These are phyloP conservation scores for Ursus arctos DNA, from an alignment of 2,113 vertebrate species.

Conservation along the genomic window DNA sequence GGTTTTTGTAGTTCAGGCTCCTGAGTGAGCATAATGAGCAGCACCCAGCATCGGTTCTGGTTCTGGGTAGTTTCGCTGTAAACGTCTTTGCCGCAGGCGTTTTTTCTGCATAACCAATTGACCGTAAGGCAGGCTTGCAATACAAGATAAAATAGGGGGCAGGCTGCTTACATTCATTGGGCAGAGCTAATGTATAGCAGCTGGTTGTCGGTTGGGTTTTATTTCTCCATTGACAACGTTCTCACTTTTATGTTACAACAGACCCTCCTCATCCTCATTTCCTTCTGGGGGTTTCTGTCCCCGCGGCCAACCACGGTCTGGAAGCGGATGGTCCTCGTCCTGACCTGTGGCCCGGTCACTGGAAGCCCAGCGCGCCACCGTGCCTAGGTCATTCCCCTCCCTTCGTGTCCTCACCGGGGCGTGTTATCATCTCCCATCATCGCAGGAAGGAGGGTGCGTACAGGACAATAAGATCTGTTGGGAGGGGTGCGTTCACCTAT, in stretches of 20 bases:
- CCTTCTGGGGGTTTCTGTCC: background rate
- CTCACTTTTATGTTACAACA: background rate
- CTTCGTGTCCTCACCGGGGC: background rate
- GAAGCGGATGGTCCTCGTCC: background rate
- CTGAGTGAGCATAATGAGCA: conserved; percentile 4
- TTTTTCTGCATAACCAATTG: background rate
- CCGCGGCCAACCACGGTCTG: background rate
- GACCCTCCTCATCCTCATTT: background rate
- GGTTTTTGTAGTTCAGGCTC: conserved; percentile 62
- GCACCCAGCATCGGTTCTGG: background rate
- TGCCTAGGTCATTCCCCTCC: background rate
- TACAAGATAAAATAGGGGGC: background rate
- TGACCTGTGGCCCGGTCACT: background rate
- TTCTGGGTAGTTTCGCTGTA: background rate
- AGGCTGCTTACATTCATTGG: background rate
- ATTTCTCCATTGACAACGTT: background rate
- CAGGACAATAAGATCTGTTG: background rate
- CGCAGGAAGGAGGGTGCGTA: background rate
- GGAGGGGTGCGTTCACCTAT: background rate
- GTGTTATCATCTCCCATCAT: background rate
- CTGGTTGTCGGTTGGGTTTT: background rate
- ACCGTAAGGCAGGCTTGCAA: background rate
- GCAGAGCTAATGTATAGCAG: background rate
- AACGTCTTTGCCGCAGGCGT: background rate
- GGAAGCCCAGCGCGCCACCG: fast-evolving